These are phyloP conservation scores for Palloptera scutellata DNA, from an alignment of 2,888 invertebrate genomes.

Conservation along the genomic window DNA sequence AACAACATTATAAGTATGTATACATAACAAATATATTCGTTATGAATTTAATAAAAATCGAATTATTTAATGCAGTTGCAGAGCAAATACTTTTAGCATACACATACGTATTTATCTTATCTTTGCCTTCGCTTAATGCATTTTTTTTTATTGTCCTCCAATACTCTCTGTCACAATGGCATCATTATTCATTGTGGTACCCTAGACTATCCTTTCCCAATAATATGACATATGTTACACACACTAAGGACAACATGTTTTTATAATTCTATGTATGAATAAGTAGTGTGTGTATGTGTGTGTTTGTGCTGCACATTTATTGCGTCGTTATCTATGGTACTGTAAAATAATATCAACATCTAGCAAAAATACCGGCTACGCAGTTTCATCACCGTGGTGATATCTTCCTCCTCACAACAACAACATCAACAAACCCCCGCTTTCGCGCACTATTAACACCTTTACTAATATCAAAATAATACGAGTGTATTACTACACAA, in stretches of 20 bases:
- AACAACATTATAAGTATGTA: too few relatives aligned
- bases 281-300: not conserved
- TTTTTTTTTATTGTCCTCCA: not conserved
- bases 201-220: not conserved
- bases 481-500: too few relatives aligned
- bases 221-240: constrained; percentile 6
- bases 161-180: constrained; percentile 15
- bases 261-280: not conserved
- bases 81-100: too few relatives aligned
- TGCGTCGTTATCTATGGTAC: too few relatives aligned
- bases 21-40: too few relatives aligned
- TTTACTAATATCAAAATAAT: too few relatives aligned
- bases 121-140: too few relatives aligned
- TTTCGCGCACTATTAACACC: not conserved
- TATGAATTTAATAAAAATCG: too few relatives aligned
- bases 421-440: constrained; percentile 4
- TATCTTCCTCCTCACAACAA: constrained; percentile 9
- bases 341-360: too few relatives aligned
- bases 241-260: too few relatives aligned
- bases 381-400: constrained; percentile 17
- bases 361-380: constrained; percentile 36
- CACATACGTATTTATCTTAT: too few relatives aligned
- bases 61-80: too few relatives aligned
- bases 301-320: not conserved
- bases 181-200: constrained; percentile 22